phyloP scores from a whole-genome alignment of 1,140 invertebrate genomes.

The Scaptomyza hsui region DNA sequence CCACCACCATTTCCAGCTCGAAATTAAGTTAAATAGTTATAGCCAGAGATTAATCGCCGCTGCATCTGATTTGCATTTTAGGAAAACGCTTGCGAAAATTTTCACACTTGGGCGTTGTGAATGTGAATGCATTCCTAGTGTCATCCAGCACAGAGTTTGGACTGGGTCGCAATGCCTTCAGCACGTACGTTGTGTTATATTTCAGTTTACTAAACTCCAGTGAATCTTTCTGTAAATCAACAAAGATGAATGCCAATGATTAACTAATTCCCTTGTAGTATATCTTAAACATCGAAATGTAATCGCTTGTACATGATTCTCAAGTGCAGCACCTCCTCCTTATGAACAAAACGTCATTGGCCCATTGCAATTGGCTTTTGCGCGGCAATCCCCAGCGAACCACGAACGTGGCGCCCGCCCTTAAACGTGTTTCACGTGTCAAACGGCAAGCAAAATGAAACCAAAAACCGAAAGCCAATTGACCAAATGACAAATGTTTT shows the following conservation, averaged over 20 bases:
- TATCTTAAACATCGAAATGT: neutral
- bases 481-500: conserved; percentile 41
- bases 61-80: conserved; percentile 74
- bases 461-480: conserved; percentile 32
- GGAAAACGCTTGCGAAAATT: conserved; percentile 73
- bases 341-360: neutral
- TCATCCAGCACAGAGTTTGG: conserved; percentile 62
- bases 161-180: conserved; percentile 53
- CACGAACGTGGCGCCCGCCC: conserved; percentile 40
- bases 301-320: neutral
- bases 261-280: no score
- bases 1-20: neutral
- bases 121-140: conserved; percentile 58
- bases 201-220: conserved; percentile 78
- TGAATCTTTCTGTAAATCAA: conserved; percentile 70
- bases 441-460: conserved; percentile 33
- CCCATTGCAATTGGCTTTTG: conserved; percentile 39
- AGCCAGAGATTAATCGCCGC: conserved; percentile 32
- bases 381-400: conserved; percentile 15
- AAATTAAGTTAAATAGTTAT: conserved; percentile 1
- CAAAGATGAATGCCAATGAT: neutral
- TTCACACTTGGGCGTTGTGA: conserved; percentile 78
- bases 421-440: conserved; percentile 72
- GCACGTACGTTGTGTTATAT: conserved; percentile 77
- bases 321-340: neutral